Evolutionary conservation across 1,140 invertebrate species (phyloP).

Genomic region (Brachionus sp.): DNA sequence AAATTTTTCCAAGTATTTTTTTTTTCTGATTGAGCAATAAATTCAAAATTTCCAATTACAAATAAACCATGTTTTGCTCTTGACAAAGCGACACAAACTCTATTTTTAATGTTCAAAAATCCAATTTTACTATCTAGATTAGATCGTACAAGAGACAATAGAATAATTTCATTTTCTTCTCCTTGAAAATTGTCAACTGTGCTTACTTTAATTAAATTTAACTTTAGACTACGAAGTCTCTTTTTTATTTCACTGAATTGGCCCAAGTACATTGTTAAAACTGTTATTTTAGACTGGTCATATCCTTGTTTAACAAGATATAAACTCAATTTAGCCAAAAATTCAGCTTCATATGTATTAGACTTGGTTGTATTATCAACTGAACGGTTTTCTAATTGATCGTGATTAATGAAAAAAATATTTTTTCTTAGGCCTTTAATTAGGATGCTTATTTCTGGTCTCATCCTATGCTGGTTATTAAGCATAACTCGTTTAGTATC

Average conservation of each 20-base stretch:
- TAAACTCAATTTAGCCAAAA: slow-evolving; percentile 51
- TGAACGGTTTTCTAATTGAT: slow-evolving; percentile 49
- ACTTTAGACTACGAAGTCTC: neutral
- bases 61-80: slow-evolving; percentile 71
- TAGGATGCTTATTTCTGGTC: slow-evolving; percentile 52
- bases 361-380: slow-evolving; percentile 53
- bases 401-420: slow-evolving; percentile 58
- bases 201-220: slow-evolving; percentile 14
- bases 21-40: slow-evolving; percentile 56
- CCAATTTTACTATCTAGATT: slow-evolving; percentile 68
- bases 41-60: slow-evolving; percentile 68
- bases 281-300: slow-evolving; percentile 53
- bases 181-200: slow-evolving; percentile 67
- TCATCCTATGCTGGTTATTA: slow-evolving; percentile 54
- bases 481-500: slow-evolving; percentile 59
- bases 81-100: slow-evolving; percentile 78
- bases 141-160: slow-evolving; percentile 76
- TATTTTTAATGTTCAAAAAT: slow-evolving; percentile 71
- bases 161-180: slow-evolving; percentile 77
- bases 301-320: slow-evolving; percentile 59
- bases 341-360: slow-evolving; percentile 56
- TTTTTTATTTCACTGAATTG: slow-evolving; percentile 49
- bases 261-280: slow-evolving; percentile 58
- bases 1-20: slow-evolving; percentile 58
- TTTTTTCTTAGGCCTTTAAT: slow-evolving; percentile 55